Conservation (phyloP, 1,140 invertebrate genomes). For the Bradysia coprophila region DNA sequence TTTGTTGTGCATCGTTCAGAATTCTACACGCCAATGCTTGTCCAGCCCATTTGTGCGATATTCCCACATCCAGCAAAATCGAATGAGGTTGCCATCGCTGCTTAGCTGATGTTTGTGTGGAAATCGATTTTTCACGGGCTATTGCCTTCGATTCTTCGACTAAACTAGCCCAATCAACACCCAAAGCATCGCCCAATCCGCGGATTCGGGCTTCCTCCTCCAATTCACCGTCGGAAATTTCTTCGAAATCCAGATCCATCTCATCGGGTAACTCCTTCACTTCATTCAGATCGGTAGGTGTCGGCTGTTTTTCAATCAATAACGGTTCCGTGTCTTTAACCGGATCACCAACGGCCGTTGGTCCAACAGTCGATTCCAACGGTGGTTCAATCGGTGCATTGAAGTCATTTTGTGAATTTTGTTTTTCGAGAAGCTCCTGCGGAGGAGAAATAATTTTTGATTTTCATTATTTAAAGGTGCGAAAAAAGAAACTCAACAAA, state of each 20-base stretch:
- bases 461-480: no score
- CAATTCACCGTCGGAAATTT: slow-evolving; percentile 73
- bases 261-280: background rate
- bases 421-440: no score
- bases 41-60: slow-evolving; percentile 49
- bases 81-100: slow-evolving; percentile 56
- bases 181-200: slow-evolving; percentile 68
- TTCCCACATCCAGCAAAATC: slow-evolving; percentile 48
- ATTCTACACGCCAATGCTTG: slow-evolving; percentile 31
- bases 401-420: no score
- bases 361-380: no score
- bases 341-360: no score
- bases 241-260: slow-evolving; percentile 62
- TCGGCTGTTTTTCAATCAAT: background rate
- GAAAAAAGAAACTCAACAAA: no score
- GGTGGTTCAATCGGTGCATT: no score
- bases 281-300: background rate
- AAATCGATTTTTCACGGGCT: slow-evolving; percentile 17
- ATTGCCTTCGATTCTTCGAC: slow-evolving; percentile 51
- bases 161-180: slow-evolving; percentile 83
- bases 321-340: background rate
- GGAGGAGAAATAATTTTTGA: no score
- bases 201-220: slow-evolving; percentile 51
- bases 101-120: slow-evolving; percentile 33
- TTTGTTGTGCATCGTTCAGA: slow-evolving; percentile 8